Base-by-base conservation (phyloP, 1,140 invertebrate species). In the Zaprionus nigranus region DNA sequence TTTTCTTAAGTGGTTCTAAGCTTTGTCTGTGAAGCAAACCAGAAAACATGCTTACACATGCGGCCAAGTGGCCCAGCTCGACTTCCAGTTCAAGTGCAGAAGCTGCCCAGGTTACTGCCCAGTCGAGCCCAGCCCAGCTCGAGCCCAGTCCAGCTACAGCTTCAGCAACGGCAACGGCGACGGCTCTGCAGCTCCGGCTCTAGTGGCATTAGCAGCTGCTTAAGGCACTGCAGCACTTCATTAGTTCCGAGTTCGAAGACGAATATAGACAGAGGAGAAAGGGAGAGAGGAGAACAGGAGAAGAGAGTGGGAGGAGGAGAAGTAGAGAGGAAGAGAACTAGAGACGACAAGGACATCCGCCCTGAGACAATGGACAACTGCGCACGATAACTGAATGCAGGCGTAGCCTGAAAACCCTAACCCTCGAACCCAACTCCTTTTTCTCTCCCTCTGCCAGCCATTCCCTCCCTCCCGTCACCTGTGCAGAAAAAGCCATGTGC, bases 1-100 rank as follows among this genome's bases (percentile, higher is more conserved):
- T 88, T 88, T 90, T 88, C 85, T 88, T 88, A 88, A 88, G 85
- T 88, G 86, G 85, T 88, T 90, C 81, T 88, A 88, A 88, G 85
- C 85, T 88, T 88, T 90, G 85, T 88, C 85, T 88, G 85, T 88
- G 85, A 90, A 88, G 82, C 85, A 88, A 88, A 88, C 85, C 86
- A 88, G 85, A 88, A 90, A 88, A 88, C 85, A 88, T 88, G 85
- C 85, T 88, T 88, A 88, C 90, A 85, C 84, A 88, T 85, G 82
- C 75, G 82, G 82, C 82, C 82, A 85, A 85, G 82, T 85, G 82
- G 82, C 82, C 54, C 49, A 68, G 78, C 63, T 83, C 81, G 84
- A 20, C 28, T 20, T 30, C n/a, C 24, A 61, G 72, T 56, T 58
- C 56, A 49, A 34, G 53, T 56, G 53, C 53, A 30, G 24, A 56